Evolutionary conservation across 2,888 invertebrate genomes (phyloP).

Genomic region (Parelbella ahira): DNA sequence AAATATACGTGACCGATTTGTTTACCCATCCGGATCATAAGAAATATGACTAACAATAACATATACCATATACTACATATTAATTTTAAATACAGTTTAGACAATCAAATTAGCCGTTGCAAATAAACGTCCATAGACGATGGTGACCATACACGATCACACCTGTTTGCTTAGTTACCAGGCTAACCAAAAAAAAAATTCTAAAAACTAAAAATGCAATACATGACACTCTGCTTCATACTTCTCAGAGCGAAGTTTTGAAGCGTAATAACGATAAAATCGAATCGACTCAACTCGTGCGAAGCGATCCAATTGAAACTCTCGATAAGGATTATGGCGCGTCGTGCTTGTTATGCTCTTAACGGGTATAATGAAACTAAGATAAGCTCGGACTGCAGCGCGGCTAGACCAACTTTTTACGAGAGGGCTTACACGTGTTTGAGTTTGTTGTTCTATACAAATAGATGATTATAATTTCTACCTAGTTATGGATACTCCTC

Average conservation of each 20-base stretch:
- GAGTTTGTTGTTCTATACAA: not conserved
- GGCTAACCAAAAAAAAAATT: too few species aligned
- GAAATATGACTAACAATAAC: too few species aligned
- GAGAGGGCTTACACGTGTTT: not conserved
- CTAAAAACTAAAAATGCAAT: not conserved
- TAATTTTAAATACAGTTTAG: too few species aligned
- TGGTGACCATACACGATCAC: too few species aligned
- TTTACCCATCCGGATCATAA: too few species aligned
- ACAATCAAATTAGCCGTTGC: too few species aligned
- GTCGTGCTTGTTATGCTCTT: constrained; percentile 1
- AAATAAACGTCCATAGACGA: too few species aligned
- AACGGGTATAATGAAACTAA: constrained; percentile 6
- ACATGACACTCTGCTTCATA: constrained; percentile 8
- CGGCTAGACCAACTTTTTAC: constrained; percentile 10
- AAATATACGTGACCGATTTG: too few species aligned
- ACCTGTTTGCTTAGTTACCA: too few species aligned
- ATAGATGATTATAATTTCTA: not conserved
- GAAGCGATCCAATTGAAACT: constrained; percentile 24
- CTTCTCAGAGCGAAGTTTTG: constrained; percentile 1
- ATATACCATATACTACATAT: too few species aligned
- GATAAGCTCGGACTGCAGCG: constrained; percentile 14
- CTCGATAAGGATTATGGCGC: constrained; percentile 20
- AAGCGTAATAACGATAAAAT: constrained; percentile 16
- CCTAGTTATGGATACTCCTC: too few species aligned
- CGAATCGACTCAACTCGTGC: constrained; percentile 20